phyloP scores from a whole-genome alignment of 2,113 vertebrate species.

The Pangasianodon gigas region DNA sequence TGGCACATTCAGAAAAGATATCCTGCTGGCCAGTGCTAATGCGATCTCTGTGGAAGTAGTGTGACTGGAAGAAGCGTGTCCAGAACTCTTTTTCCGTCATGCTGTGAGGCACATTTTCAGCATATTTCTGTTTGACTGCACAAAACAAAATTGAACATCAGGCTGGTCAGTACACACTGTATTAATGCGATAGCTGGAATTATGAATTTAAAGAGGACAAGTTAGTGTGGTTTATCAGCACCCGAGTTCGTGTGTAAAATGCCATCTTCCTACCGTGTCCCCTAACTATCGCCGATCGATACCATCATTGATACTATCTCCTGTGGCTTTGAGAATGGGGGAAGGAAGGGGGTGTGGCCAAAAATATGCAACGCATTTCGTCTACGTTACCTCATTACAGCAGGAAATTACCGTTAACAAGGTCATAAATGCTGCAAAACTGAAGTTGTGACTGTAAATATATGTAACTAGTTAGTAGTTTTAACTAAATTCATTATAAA shows the following conservation, averaged over 20 bases:
- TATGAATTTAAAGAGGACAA: neutral
- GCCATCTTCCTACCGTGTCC: neutral
- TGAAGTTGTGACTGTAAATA: too few relatives aligned
- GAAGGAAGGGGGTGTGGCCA: neutral
- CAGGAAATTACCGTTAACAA: too few relatives aligned
- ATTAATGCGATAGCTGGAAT: neutral
- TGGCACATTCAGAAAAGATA: conserved; percentile 97
- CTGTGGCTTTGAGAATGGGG: neutral
- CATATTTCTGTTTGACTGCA: conserved; percentile 96
- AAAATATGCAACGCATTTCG: too few relatives aligned
- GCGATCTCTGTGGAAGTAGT: conserved; percentile 98
- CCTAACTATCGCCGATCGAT: neutral
- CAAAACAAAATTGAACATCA: conserved; percentile 14
- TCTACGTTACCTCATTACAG: neutral
- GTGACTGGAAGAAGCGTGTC: conserved; percentile 98
- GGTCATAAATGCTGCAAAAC: too few relatives aligned
- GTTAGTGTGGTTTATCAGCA: neutral
- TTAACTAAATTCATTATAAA: too few relatives aligned
- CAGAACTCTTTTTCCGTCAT: conserved; percentile 98
- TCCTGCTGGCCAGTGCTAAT: conserved; percentile 93
- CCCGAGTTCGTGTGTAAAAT: neutral
- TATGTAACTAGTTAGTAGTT: too few relatives aligned
- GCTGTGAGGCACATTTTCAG: conserved; percentile 95
- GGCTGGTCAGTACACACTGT: too few relatives aligned
- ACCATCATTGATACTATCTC: neutral